Conservation (phyloP, 2,797 vertebrate species). For the Anabas testudineus region DNA sequence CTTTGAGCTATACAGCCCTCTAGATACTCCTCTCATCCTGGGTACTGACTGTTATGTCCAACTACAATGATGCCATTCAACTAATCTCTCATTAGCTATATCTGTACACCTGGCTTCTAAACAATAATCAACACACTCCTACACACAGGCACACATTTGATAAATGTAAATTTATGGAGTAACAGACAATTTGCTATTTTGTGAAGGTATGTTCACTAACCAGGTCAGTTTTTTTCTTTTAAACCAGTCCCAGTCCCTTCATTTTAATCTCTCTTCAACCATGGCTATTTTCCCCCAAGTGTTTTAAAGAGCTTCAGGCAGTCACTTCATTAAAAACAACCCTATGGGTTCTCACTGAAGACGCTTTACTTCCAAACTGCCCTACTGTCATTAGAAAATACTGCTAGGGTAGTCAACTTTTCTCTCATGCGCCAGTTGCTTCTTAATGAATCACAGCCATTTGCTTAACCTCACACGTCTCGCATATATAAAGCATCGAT, state of each 20-base stretch:
- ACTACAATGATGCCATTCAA: conserved; percentile 49
- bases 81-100: conserved; percentile 14
- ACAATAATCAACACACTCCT: conserved; percentile 4
- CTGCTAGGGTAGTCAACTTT: conserved; percentile 13
- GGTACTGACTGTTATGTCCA: conserved; percentile 50
- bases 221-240: too few species aligned
- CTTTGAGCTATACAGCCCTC: conserved; percentile 65
- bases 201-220: not conserved
- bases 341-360: conserved; percentile 26
- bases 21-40: conserved; percentile 48
- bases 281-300: conserved; percentile 12
- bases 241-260: conserved; percentile 19
- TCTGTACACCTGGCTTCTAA: conserved; percentile 11
- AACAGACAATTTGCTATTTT: conserved; percentile 7
- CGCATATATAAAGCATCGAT: conserved; percentile 49
- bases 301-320: conserved; percentile 39
- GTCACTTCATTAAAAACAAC: conserved; percentile 58
- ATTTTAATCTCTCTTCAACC: conserved; percentile 29
- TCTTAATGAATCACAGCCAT: conserved; percentile 62
- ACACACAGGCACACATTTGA: conserved; percentile 6
- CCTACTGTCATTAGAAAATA: conserved; percentile 50
- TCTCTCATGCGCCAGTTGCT: conserved; percentile 20
- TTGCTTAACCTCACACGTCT: conserved; percentile 33
- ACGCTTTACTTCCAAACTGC: conserved; percentile 26
- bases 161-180: not conserved